Base-by-base conservation (phyloP, 2,113 vertebrate genomes). In the Cinclus mexicanus region DNA sequence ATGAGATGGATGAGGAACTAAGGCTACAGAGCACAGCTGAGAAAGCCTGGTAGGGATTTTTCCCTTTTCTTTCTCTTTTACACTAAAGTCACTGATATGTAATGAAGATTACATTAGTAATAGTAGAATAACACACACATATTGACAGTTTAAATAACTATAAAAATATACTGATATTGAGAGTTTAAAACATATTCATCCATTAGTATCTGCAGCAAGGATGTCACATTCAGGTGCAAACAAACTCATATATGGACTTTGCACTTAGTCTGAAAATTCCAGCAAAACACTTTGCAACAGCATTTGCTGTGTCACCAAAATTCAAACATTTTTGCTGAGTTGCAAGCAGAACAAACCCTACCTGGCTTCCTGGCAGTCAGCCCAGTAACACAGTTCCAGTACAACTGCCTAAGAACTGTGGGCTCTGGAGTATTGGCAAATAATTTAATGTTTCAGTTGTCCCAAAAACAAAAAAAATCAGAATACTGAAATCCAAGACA, bases 241-340 rank as follows among this genome's bases (percentile, higher is more conserved):
- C 2, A 57, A 42, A 26, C 11, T 35, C 37, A 39, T 9, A 17
- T 3, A 49, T 4, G 25, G 29, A 50, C 14, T 61, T 70, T 14
- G 18, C 18, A 42, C 35, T 75, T 55, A 20, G 16, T 11, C 33
- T 50, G 52, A 84, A 76, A 82, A 67, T 65, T 50, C 46, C 67
- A 63, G 35, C 29, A 52, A 47, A 79, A 76, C 19, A 14, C 33
- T 79, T 71, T 49, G 25, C 35, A 56, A 15, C 21, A 70, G 35
- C 20, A 60, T 56, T 60, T 93, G 61, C 90, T 89, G 22, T 37
- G 44, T 93, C 90, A 96, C 92, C 92, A 71, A 44, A 90, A 71
- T 18, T 16, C 42, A 44, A 87, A 75, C 23, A 39, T 75, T 92
- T 74, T 44, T 75, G 42, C 28, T 75, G 72, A 63, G 69, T 93